Conservation (phyloP, 2,888 invertebrate species). For the Crossocerus cetratus region DNA sequence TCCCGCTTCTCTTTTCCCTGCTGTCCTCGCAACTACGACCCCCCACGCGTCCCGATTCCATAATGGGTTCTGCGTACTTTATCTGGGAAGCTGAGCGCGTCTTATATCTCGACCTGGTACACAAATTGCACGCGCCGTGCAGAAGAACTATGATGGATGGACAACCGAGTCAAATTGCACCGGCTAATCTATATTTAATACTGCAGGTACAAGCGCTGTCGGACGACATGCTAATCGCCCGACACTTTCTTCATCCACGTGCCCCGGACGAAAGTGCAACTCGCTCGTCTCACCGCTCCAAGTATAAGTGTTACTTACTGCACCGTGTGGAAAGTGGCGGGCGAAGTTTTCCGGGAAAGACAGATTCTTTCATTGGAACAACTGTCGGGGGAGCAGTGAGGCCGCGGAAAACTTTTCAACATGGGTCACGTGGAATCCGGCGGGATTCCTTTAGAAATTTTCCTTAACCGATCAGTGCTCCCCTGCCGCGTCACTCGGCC, state of each 20-base stretch:
- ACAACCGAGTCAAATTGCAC: neutral
- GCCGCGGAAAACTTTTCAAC: neutral
- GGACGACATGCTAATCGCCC: neutral
- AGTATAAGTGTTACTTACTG: no score
- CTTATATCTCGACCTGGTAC: no score
- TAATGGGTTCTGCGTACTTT: no score
- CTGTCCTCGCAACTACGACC: no score
- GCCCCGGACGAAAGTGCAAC: no score
- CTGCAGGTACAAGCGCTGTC: neutral
- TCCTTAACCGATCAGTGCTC: neutral
- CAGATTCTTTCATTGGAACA: neutral
- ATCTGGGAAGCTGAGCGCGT: no score
- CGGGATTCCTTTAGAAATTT: slow-evolving; percentile 3
- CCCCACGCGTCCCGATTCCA: no score
- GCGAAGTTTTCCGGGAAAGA: no score
- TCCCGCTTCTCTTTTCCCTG: no score
- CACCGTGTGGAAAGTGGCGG: no score
- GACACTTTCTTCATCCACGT: neutral
- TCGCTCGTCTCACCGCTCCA: no score
- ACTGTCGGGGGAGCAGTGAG: neutral
- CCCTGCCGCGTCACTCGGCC: neutral
- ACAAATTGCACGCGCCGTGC: no score
- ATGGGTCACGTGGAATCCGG: neutral
- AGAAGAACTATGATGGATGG: neutral
- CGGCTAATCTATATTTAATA: neutral